phyloP scores from a whole-genome alignment of 2,797 vertebrate genomes.

The Onychomys leucogaster region DNA sequence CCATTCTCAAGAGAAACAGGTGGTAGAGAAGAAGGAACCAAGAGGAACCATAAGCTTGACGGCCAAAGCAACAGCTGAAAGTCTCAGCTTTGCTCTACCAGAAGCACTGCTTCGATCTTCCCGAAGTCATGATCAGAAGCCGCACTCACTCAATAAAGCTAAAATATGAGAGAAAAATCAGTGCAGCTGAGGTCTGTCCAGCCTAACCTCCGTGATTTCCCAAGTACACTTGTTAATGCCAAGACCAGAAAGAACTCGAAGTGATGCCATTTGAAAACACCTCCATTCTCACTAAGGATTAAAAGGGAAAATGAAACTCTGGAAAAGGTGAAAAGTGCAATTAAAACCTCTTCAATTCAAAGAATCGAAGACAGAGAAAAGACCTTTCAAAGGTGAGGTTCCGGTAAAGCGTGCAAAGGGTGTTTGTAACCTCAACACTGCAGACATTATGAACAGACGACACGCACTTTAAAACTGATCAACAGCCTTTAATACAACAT shows the following conservation, averaged over 20 bases:
- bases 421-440: background rate
- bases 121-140: background rate
- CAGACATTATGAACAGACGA: background rate
- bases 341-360: background rate
- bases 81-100: constrained; percentile 21
- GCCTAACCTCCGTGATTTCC: background rate
- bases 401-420: background rate
- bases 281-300: background rate
- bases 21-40: constrained; percentile 51
- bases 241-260: background rate
- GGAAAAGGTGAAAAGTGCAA: background rate
- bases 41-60: constrained; percentile 32
- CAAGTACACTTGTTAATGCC: background rate
- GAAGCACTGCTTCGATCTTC: background rate
- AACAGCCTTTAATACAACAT: background rate
- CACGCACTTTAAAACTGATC: background rate
- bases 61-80: constrained; percentile 53
- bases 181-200: background rate
- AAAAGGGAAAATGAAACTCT: background rate
- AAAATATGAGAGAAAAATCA: background rate
- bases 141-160: background rate
- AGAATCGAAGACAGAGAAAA: background rate
- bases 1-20: constrained; percentile 71
- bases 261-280: background rate
- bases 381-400: constrained; percentile 47